Conservation (phyloP, 2,888 invertebrate species). For the Achlya flavicornis region DNA sequence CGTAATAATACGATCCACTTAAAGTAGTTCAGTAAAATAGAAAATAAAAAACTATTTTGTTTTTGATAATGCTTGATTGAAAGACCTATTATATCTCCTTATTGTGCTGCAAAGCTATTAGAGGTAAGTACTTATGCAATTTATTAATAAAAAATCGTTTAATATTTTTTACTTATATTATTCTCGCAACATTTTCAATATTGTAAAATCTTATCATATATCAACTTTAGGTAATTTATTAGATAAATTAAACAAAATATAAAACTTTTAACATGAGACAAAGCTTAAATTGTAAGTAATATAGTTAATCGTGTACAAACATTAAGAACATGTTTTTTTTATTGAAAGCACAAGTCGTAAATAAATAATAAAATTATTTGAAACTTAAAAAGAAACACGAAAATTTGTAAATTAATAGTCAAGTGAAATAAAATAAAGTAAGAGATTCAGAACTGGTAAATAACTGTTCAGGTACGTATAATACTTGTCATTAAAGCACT, state of each 20-base stretch:
- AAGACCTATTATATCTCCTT: background rate
- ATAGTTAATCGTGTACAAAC: background rate
- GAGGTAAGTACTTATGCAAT: background rate
- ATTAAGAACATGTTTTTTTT: background rate
- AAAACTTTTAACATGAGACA: background rate
- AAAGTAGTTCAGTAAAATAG: slow-evolving; percentile 15
- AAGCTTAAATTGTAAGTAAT: background rate
- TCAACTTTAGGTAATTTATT: background rate
- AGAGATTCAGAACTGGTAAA: slow-evolving; percentile 10
- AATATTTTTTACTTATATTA: background rate
- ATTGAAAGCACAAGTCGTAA: background rate
- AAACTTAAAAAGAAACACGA: background rate
- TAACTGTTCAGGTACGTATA: slow-evolving; percentile 33
- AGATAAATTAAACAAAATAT: background rate
- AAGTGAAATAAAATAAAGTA: slow-evolving; percentile 6
- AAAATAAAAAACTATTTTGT: slow-evolving; percentile 2
- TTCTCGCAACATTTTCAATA: background rate
- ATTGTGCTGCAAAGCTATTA: background rate
- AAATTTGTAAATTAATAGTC: slow-evolving; percentile 21
- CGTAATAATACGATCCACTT: slow-evolving; percentile 14
- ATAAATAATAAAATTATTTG: background rate
- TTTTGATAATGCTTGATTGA: background rate
- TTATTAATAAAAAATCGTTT: background rate
- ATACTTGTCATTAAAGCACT: slow-evolving; percentile 20
- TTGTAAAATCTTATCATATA: slow-evolving; percentile 1